Conservation (phyloP, 2,113 vertebrate species). For the Colius striatus region DNA sequence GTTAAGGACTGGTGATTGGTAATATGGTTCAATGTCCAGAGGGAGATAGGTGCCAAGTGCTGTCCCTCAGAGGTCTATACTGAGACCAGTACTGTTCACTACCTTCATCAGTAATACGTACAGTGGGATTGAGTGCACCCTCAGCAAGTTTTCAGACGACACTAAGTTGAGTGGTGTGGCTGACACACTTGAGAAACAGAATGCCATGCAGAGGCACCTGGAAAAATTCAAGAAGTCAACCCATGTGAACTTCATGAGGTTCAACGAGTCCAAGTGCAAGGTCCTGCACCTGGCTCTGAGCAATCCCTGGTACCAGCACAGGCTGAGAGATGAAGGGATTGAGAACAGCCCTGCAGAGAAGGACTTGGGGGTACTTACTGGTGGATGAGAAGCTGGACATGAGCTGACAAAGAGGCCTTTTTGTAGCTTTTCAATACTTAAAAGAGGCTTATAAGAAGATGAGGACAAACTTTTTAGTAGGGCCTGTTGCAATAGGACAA, state of each 20-base stretch:
- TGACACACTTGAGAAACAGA: not conserved
- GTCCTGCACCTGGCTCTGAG: not conserved
- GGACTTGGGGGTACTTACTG: not conserved
- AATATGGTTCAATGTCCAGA: not conserved
- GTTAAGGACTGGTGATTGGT: not conserved
- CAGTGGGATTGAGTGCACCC: not conserved
- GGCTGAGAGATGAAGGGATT: not conserved
- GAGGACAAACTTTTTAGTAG: not conserved
- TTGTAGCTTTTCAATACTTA: not conserved
- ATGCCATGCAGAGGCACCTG: not conserved
- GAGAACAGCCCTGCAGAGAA: not conserved
- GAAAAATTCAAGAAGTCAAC: not conserved
- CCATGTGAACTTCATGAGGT: no score
- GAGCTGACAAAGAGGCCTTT: not conserved
- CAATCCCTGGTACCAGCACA: not conserved
- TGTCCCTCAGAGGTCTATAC: not conserved
- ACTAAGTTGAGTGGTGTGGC: not conserved
- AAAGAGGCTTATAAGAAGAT: not conserved
- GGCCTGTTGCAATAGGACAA: fast-evolving
- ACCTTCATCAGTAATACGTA: not conserved
- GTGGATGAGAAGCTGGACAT: not conserved
- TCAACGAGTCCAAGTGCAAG: not conserved
- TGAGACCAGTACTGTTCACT: not conserved
- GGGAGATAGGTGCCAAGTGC: not conserved
- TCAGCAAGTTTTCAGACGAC: not conserved